Percentiles rank a stretch among this genome's conserved stretches.
Conservation (phyloP, 1,140 invertebrate genomes). For the Macrobrachium nipponense region DNA sequence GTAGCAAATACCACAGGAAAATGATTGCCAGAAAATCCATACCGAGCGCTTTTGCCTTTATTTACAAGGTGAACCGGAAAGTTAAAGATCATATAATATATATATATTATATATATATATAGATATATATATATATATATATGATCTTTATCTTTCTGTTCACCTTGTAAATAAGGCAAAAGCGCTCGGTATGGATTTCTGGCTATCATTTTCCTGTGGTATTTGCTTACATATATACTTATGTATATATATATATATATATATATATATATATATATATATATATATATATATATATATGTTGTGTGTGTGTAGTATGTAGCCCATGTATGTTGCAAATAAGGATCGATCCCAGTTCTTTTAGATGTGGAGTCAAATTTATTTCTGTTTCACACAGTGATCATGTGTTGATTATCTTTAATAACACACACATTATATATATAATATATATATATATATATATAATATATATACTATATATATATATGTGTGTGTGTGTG, state of each 20-base stretch:
- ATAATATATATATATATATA: slow-evolving; percentile 20
- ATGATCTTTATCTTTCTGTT: no score
- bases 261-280: slow-evolving; percentile 9
- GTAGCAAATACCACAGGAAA: no score
- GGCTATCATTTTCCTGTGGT: no score
- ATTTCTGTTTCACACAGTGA: background rate
- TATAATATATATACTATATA: slow-evolving; percentile 32
- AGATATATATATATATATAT: background rate
- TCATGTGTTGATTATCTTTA: background rate
- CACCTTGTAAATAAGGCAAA: no score
- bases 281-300: no score
- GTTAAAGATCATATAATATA: no score
- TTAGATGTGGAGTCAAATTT: background rate
- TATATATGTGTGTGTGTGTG: slow-evolving; percentile 17
- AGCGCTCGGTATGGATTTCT: no score
- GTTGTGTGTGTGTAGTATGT: no score
- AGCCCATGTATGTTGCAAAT: background rate
- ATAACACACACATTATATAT: slow-evolving; percentile 29
- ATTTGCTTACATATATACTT: no score
- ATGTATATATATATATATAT: background rate
- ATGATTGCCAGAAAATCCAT: no score
- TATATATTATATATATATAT: slow-evolving; percentile 7
- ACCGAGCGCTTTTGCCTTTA: no score
- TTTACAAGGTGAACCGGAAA: no score
- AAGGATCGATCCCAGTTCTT: background rate